Conservation (phyloP, 1,140 invertebrate genomes). For the Bathynomus jamesi region DNA sequence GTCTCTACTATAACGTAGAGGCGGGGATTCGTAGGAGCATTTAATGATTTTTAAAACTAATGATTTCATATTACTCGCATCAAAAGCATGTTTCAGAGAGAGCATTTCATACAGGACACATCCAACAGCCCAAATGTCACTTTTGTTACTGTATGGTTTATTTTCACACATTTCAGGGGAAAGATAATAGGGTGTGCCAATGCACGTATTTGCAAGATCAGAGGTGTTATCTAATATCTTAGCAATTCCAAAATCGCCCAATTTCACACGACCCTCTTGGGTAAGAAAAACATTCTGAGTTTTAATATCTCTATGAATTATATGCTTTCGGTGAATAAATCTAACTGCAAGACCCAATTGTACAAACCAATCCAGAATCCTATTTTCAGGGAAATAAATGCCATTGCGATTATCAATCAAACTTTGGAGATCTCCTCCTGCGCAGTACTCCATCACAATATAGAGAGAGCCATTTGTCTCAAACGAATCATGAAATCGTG, state of each 20-base stretch:
- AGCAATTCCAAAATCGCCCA: slow-evolving; percentile 52
- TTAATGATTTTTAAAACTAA: slow-evolving; percentile 45
- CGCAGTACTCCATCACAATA: slow-evolving; percentile 54
- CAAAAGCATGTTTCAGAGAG: slow-evolving; percentile 50
- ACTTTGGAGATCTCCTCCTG: slow-evolving; percentile 47
- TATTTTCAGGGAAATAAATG: slow-evolving; percentile 40
- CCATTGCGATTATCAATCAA: slow-evolving; percentile 47
- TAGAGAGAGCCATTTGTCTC: slow-evolving; percentile 47
- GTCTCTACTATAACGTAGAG: slow-evolving; percentile 47
- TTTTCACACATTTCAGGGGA: slow-evolving; percentile 27
- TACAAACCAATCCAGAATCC: slow-evolving; percentile 49
- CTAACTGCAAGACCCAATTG: slow-evolving; percentile 49
- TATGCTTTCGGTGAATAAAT: slow-evolving; percentile 49
- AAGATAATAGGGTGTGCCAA: slow-evolving; percentile 50
- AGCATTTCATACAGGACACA: slow-evolving; percentile 50
- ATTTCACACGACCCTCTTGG: slow-evolving; percentile 43
- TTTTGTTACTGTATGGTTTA: slow-evolving; percentile 48
- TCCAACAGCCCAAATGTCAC: slow-evolving; percentile 50
- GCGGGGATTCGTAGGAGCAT: slow-evolving; percentile 48
- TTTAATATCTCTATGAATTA: slow-evolving; percentile 51
- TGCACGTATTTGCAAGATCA: slow-evolving; percentile 48
- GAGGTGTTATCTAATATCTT: slow-evolving; percentile 48
- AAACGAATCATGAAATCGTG: slow-evolving; percentile 49
- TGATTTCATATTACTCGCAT: slow-evolving; percentile 46
- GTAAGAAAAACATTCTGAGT: slow-evolving; percentile 51